phyloP scores from a whole-genome alignment of 2,888 invertebrate species.

The Isoperla grammatica region DNA sequence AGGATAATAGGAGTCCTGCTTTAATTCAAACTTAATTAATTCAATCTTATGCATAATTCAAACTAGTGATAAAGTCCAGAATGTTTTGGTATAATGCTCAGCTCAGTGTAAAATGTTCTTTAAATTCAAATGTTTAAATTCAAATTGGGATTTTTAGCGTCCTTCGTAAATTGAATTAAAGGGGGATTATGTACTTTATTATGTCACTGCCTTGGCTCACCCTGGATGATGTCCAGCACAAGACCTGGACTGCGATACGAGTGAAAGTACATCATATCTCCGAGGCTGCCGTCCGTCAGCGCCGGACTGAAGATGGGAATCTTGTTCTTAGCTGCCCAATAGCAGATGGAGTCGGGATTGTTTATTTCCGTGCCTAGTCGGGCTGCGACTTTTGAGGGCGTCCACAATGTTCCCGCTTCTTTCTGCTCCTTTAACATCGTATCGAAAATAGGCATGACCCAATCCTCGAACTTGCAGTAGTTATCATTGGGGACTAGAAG shows the following conservation, averaged over 20 bases:
- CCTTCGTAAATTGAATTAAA: too few species aligned
- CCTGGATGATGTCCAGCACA: constrained; percentile 85
- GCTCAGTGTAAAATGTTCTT: too few species aligned
- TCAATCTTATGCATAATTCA: too few species aligned
- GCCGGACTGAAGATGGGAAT: constrained; percentile 98
- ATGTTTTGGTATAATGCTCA: too few species aligned
- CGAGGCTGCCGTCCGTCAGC: constrained; percentile 93
- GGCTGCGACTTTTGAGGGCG: constrained; percentile 81
- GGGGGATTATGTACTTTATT: too few species aligned
- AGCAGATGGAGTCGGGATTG: constrained; percentile 87
- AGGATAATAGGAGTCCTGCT: too few species aligned
- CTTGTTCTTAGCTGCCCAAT: constrained; percentile 94
- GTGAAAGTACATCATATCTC: constrained; percentile 99
- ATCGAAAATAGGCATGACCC: constrained; percentile 91
- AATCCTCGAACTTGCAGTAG: constrained; percentile 96
- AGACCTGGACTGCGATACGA: constrained; percentile 90
- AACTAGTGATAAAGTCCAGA: too few species aligned
- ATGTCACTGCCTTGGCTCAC: constrained; percentile 42
- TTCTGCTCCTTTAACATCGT: constrained; percentile 86
- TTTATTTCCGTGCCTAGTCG: constrained; percentile 86
- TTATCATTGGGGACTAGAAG: constrained; percentile 96
- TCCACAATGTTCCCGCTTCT: constrained; percentile 71
- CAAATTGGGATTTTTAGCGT: too few species aligned
- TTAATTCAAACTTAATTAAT: too few species aligned
- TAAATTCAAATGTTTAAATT: too few species aligned